phyloP scores from a whole-genome alignment of 1,140 invertebrate species.

The Mylabris phalerata region DNA sequence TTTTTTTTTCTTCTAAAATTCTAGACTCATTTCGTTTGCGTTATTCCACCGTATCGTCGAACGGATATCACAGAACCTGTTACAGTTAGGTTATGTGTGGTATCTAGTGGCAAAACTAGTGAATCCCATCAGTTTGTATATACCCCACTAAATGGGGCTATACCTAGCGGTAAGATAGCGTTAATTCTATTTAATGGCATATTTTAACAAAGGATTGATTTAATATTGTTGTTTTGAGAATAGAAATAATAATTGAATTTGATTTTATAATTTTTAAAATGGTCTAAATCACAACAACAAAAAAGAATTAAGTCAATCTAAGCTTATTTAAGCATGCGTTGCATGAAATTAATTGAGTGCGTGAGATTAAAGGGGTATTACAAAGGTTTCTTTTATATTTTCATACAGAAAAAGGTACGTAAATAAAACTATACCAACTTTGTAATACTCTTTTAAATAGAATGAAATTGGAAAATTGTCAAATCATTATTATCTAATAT shows the following conservation, averaged over 20 bases:
- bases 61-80: conserved; percentile 59
- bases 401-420: background rate
- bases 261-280: conserved; percentile 8
- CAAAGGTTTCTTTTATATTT: background rate
- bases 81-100: conserved; percentile 67
- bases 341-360: conserved; percentile 28
- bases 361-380: conserved; percentile 10
- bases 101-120: conserved; percentile 80
- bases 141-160: conserved; percentile 50
- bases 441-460: conserved; percentile 12
- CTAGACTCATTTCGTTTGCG: conserved; percentile 90
- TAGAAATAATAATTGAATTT: conserved; percentile 9
- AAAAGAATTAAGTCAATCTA: conserved; percentile 23
- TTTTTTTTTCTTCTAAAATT: conserved; percentile 34
- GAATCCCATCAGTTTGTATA: conserved; percentile 85
- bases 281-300: conserved; percentile 11
- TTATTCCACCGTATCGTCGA: conserved; percentile 73
- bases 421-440: background rate
- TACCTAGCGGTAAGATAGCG: conserved; percentile 40
- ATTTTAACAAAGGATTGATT: conserved; percentile 31
- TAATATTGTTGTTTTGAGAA: conserved; percentile 34
- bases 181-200: conserved; percentile 30
- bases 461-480: conserved; percentile 23
- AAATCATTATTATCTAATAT: background rate
- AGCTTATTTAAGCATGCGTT: conserved; percentile 24